Base-by-base conservation (phyloP, 2,797 vertebrate genomes). In the Potorous gilbertii region DNA sequence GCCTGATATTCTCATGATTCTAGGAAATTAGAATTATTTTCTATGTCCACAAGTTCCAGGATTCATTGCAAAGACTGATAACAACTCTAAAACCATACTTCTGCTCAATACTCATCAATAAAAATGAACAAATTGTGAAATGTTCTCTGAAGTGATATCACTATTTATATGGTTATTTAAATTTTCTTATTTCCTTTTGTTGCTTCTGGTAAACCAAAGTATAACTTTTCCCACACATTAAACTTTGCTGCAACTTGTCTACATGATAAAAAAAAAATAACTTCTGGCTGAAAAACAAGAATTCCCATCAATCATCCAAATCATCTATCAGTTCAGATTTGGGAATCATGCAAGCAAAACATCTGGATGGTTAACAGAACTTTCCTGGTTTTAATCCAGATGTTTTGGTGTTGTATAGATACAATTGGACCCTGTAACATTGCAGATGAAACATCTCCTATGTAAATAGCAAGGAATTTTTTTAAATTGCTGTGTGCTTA, bases 241-340 rank as follows among this genome's bases (percentile, higher is more conserved):
- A 55, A 62, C 13, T 34, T 31, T 62, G 3, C 59, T 34, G 8
- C 31, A 34, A 34, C 31, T 62, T 62, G 13, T 5, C 12, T 62
- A 59, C 31, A 62, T 34, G 59, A 13, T 14, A 52, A 52, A 52
- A 52, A 52, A 34, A 4, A 34, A 34, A 62, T n/a, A 14, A 62
- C 59, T 62, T 62, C 31, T 62, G 59, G 12, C 31, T 14, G 31
- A 62, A 93, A 4, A 52, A 87, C 4, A 93, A 57, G 94, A 95
- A 91, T 92, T 89, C 29, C 94, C 52, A 74, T 92, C 91, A 92
- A 31, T 28, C 93, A 34, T 91, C 81, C 24, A 28, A 3, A 95
- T 90, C 28, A 57, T 4, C 13, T 57, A 40, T 81, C 10, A 55
- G 24, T 40, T 95, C 16, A 89, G 34, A 90, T 97, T 52, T 34